Percentiles rank a stretch among this genome's conserved stretches.
Evolutionary conservation across 2,888 invertebrate genomes (phyloP).

Genomic region (Iphiclides podalirius): DNA sequence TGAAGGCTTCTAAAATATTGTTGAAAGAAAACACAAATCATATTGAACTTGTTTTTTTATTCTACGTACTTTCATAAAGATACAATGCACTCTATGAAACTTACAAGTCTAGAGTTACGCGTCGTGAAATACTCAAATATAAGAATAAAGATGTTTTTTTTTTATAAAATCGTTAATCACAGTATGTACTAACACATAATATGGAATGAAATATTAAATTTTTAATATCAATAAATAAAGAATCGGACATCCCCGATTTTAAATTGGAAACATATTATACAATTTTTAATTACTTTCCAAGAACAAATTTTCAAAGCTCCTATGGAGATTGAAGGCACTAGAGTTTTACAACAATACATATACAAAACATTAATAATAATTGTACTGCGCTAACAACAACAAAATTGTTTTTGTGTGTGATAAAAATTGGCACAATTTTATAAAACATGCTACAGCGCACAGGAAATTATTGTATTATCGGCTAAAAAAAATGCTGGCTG

Average conservation of each 20-base stretch:
- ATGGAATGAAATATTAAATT: constrained; percentile 60
- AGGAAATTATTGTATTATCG: constrained; percentile 8
- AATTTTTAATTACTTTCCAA: constrained; percentile 43
- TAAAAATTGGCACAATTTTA: constrained; percentile 44
- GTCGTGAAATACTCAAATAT: constrained; percentile 52
- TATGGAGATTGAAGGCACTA: constrained; percentile 54
- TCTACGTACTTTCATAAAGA: constrained; percentile 70
- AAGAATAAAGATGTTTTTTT: constrained; percentile 53
- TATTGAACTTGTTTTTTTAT: constrained; percentile 46
- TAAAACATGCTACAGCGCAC: constrained; percentile 7
- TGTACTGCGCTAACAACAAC: constrained; percentile 41
- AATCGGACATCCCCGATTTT: constrained; percentile 41
- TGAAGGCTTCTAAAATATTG: no score
- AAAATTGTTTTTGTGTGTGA: constrained; percentile 30
- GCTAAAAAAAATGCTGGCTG: constrained; percentile 27
- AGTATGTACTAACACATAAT: constrained; percentile 58
- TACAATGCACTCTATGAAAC: constrained; percentile 54
- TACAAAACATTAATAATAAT: constrained; percentile 46
- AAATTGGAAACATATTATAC: constrained; percentile 31
- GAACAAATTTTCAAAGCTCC: constrained; percentile 40
- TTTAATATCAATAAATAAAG: constrained; percentile 45
- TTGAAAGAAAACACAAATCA: constrained; percentile 15
- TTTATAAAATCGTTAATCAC: constrained; percentile 63
- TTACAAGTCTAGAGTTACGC: constrained; percentile 60
- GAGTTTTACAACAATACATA: constrained; percentile 32